Evolutionary conservation across 2,888 invertebrate genomes (phyloP).

Genomic region (Uropetala carovei): DNA sequence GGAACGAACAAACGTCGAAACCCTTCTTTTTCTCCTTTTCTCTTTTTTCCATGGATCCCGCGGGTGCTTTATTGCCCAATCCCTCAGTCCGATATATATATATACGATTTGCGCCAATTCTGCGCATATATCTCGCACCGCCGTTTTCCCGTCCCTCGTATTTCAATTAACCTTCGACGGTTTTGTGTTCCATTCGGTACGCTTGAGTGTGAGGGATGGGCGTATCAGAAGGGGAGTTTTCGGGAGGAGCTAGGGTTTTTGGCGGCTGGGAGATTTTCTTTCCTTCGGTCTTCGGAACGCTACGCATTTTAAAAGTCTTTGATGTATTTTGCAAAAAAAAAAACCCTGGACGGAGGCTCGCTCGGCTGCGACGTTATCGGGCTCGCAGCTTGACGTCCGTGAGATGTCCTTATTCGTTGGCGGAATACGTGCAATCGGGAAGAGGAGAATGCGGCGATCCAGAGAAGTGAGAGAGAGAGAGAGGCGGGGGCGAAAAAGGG

Average conservation of each 20-base stretch:
- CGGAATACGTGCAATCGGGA: background rate
- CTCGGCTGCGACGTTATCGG: constrained; percentile 24
- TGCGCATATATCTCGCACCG: constrained; percentile 21
- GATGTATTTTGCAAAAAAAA: background rate
- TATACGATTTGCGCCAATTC: constrained; percentile 39
- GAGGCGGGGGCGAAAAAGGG: background rate
- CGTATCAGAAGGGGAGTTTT: background rate
- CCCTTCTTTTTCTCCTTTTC: background rate
- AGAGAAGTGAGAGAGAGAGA: background rate
- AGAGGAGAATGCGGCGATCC: background rate
- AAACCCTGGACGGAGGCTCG: background rate
- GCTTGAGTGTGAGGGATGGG: constrained; percentile 5
- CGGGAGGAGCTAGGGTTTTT: background rate
- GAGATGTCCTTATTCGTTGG: background rate
- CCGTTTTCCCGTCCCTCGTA: constrained; percentile 28
- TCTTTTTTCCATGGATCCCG: background rate
- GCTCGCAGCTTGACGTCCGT: background rate
- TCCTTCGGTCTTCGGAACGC: background rate
- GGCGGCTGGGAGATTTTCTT: background rate
- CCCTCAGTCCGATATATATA: constrained; percentile 35
- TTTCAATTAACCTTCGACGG: constrained; percentile 63
- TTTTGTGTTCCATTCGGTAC: background rate
- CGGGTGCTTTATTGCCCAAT: constrained; percentile 14
- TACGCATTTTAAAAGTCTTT: constrained; percentile 30
- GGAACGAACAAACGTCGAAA: background rate